Evolutionary conservation across 2,888 invertebrate species (phyloP).

Genomic region (Lepidochrysops patricia): DNA sequence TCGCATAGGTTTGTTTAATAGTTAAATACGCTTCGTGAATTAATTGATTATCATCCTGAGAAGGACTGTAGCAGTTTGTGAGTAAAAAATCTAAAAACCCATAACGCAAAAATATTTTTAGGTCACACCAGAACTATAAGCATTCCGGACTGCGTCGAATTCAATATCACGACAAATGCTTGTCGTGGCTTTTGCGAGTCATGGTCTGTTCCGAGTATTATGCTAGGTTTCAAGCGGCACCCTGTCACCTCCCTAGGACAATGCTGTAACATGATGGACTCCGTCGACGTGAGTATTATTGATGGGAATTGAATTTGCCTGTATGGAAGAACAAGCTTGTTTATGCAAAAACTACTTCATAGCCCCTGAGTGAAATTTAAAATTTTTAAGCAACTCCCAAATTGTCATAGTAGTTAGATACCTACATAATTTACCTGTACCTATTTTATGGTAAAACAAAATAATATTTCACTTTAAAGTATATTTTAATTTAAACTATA

Average conservation of each 20-base stretch:
- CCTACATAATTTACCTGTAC: no score
- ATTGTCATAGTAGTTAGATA: no score
- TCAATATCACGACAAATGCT: conserved; percentile 89
- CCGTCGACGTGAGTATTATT: conserved; percentile 80
- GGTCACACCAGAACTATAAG: conserved; percentile 86
- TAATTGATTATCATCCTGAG: neutral
- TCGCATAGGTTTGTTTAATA: conserved; percentile 78
- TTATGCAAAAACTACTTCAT: no score
- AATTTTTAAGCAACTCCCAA: no score
- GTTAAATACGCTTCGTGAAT: conserved; percentile 2
- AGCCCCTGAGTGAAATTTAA: no score
- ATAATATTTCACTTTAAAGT: no score
- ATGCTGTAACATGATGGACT: conserved; percentile 93
- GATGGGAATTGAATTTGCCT: no score
- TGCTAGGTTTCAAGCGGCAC: conserved; percentile 67
- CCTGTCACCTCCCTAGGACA: conserved; percentile 87
- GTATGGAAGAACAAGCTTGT: no score
- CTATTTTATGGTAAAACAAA: no score
- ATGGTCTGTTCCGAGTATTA: conserved; percentile 86
- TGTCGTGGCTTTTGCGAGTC: conserved; percentile 92
- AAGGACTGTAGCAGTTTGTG: neutral
- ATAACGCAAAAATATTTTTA: conserved; percentile 36
- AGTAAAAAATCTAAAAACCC: neutral
- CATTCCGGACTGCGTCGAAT: conserved; percentile 89
- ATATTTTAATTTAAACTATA: neutral